These are phyloP conservation scores for Anseranas semipalmata DNA, from an alignment of 2,113 vertebrate species.

Conservation along the genomic window DNA sequence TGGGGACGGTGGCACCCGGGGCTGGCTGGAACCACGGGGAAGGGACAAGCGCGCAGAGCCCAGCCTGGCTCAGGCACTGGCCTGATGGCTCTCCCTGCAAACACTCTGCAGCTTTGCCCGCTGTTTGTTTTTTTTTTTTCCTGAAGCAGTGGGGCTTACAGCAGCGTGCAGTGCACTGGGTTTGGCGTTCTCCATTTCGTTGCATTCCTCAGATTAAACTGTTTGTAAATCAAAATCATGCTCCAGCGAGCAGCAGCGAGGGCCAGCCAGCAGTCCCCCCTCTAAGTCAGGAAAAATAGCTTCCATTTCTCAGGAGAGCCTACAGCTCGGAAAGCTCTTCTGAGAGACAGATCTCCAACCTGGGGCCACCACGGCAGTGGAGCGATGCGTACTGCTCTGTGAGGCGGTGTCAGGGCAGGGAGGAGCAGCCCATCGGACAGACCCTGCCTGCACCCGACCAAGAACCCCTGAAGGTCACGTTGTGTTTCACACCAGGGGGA, in stretches of 20 bases:
- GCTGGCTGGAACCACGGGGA: background rate
- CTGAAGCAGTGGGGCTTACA: background rate
- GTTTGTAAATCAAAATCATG: conserved; percentile 53
- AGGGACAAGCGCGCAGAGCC: background rate
- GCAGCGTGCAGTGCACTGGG: accelerated
- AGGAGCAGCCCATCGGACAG: accelerated
- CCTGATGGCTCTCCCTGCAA: background rate
- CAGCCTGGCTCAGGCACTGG: accelerated
- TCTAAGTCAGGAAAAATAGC: background rate
- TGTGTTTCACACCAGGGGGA: accelerated
- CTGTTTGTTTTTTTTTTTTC: background rate
- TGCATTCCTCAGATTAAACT: conserved; percentile 48
- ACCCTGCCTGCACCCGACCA: background rate
- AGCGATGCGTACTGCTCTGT: background rate
- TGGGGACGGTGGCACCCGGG: background rate
- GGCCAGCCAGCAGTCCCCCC: background rate
- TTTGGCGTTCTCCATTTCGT: background rate
- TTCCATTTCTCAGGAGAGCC: background rate
- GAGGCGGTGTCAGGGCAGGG: background rate
- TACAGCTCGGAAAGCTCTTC: background rate
- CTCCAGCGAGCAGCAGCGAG: background rate
- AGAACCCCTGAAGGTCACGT: accelerated
- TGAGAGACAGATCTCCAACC: background rate
- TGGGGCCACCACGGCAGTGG: background rate
- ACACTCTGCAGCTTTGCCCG: accelerated